phyloP scores from a whole-genome alignment of 2,797 vertebrate genomes.

The Pantherophis vulpinus region DNA sequence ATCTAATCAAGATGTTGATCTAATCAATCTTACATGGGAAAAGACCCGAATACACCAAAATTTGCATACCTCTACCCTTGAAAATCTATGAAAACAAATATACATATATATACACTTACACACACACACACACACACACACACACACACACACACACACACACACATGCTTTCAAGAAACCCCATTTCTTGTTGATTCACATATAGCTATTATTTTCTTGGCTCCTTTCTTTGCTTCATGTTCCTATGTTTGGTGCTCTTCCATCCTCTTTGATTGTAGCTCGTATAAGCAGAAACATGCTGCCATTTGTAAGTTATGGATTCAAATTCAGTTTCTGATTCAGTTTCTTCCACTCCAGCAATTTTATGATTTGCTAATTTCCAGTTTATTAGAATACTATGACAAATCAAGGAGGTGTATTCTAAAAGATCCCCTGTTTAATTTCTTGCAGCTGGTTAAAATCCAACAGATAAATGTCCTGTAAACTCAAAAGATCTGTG shows the following conservation, averaged over 20 bases:
- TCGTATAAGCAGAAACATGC: neutral
- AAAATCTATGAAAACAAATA: too few relatives aligned
- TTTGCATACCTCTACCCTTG: too few relatives aligned
- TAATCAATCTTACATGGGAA: too few relatives aligned
- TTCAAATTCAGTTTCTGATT: too few relatives aligned
- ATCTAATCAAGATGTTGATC: too few relatives aligned
- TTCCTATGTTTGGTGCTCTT: neutral
- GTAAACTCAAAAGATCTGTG: neutral
- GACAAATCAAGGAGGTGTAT: neutral
- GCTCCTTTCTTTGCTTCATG: neutral
- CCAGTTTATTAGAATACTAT: neutral
- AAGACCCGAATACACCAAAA: too few relatives aligned
- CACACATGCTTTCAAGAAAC: neutral
- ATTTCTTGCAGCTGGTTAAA: neutral
- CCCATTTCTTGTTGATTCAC: neutral
- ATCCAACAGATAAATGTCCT: too few relatives aligned
- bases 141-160: too few relatives aligned
- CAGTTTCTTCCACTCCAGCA: neutral
- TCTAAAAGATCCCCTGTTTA: neutral
- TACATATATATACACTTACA: too few relatives aligned
- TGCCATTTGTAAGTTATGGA: too few relatives aligned
- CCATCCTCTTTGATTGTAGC: neutral
- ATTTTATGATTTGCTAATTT: neutral
- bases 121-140: too few relatives aligned
- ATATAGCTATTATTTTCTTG: neutral